Conservation (phyloP, 2,797 vertebrate genomes). For the Falco columbarius region DNA sequence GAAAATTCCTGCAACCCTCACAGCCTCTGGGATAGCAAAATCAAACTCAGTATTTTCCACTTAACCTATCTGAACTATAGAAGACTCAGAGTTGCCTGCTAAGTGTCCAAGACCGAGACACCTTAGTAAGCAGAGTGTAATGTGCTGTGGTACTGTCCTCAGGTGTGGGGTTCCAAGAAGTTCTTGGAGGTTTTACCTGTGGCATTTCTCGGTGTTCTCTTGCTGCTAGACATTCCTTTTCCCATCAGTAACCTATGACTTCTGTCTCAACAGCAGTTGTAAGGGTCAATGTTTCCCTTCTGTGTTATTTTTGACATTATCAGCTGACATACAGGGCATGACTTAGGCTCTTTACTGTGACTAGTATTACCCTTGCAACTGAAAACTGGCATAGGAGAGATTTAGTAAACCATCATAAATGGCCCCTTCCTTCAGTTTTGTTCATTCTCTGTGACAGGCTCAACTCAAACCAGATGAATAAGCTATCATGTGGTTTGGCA, state of each 20-base stretch:
- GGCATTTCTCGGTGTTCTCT: neutral
- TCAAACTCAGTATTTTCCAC: neutral
- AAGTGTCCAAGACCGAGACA: neutral
- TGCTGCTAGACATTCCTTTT: neutral
- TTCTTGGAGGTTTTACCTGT: neutral
- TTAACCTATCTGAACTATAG: neutral
- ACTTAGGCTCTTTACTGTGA: neutral
- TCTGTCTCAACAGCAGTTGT: neutral
- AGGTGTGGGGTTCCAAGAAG: neutral
- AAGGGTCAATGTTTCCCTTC: neutral
- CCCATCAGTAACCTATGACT: neutral
- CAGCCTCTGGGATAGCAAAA: neutral
- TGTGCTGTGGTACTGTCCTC: neutral
- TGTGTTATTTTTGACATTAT: neutral
- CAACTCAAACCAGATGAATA: neutral
- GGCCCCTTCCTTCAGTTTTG: neutral
- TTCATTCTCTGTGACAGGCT: neutral
- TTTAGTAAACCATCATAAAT: neutral
- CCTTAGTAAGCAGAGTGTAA: neutral
- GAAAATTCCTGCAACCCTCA: neutral
- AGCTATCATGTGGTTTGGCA: rapidly evolving
- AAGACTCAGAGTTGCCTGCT: neutral
- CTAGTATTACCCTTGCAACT: neutral
- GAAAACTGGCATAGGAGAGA: neutral
- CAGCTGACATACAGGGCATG: neutral